Evolutionary conservation across 2,113 vertebrate species (phyloP).

Genomic region (Nibea coibor): DNA sequence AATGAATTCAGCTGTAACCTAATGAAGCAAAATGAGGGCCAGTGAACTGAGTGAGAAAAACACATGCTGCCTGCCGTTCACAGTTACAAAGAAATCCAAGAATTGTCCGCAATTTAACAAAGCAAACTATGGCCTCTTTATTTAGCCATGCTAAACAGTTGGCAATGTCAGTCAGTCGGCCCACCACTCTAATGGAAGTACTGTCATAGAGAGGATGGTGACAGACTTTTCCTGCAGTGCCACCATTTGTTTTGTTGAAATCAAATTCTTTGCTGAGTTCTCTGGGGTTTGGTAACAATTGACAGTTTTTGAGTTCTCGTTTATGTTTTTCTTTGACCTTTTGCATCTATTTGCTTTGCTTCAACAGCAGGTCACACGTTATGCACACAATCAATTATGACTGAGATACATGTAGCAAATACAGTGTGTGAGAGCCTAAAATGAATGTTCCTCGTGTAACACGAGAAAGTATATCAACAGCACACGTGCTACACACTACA

Average conservation of each 20-base stretch:
- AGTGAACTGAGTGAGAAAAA: slow-evolving; percentile 4
- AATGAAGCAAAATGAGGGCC: not conserved
- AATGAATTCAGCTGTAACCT: not conserved
- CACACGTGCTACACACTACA: not conserved
- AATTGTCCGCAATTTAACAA: not conserved
- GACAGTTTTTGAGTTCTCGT: not conserved
- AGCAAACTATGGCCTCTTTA: not conserved
- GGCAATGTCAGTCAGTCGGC: not conserved
- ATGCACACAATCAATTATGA: not conserved
- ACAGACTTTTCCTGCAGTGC: not conserved
- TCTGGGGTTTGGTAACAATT: not conserved
- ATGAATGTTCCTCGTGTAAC: not conserved
- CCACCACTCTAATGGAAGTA: not conserved
- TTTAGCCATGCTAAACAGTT: not conserved
- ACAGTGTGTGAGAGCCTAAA: not conserved
- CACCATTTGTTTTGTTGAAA: not conserved
- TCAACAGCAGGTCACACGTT: not conserved
- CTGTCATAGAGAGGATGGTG: not conserved
- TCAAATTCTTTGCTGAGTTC: not conserved
- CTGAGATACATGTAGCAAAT: not conserved
- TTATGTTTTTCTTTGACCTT: not conserved
- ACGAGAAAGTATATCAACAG: not conserved
- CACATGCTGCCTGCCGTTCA: not conserved
- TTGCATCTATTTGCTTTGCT: not conserved
- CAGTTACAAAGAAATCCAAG: not conserved